Evolutionary conservation across 1,140 invertebrate species (phyloP).

Genomic region (Euwallacea fornicatus): DNA sequence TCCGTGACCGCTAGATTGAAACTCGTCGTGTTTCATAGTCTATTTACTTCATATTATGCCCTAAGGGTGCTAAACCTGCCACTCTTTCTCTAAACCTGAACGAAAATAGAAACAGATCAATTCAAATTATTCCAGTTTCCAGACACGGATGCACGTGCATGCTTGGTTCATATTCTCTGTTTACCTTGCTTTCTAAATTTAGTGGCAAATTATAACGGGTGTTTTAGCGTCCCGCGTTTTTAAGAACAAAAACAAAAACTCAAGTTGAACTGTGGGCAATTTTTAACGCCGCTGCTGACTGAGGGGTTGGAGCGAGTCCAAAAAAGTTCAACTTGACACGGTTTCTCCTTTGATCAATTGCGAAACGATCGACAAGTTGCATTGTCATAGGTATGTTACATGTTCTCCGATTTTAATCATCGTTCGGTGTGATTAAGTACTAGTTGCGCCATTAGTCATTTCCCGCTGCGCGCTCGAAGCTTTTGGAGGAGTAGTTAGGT

Average conservation of each 20-base stretch:
- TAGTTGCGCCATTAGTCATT: slow-evolving; percentile 3
- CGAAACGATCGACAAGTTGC: slow-evolving; percentile 12
- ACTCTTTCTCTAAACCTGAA: too few relatives aligned
- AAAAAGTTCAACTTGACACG: slow-evolving; percentile 28
- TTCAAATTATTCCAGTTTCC: slow-evolving; percentile 1
- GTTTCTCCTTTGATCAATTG: slow-evolving; percentile 11
- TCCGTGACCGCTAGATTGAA: not conserved
- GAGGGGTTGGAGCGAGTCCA: slow-evolving; percentile 12
- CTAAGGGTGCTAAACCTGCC: too few relatives aligned
- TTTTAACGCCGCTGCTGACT: not conserved
- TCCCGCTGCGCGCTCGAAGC: not conserved
- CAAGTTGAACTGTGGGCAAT: slow-evolving; percentile 1
- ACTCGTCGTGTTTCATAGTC: not conserved
- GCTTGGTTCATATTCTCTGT: not conserved
- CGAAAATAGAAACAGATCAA: not conserved
- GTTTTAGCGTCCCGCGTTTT: not conserved
- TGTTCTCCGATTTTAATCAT: not conserved
- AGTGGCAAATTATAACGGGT: slow-evolving; percentile 1
- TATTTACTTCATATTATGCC: not conserved
- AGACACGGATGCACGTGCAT: not conserved
- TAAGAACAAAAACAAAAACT: slow-evolving; percentile 11
- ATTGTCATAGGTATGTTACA: slow-evolving; percentile 4
- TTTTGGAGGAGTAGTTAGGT: too few relatives aligned
- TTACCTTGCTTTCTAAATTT: slow-evolving; percentile 6
- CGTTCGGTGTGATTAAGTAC: not conserved